A percentile compares a stretch with the other conserved stretches of the same genome.
Evolutionary conservation across 2,888 invertebrate species (phyloP).

Genomic region (Willowsia nigromaculata): DNA sequence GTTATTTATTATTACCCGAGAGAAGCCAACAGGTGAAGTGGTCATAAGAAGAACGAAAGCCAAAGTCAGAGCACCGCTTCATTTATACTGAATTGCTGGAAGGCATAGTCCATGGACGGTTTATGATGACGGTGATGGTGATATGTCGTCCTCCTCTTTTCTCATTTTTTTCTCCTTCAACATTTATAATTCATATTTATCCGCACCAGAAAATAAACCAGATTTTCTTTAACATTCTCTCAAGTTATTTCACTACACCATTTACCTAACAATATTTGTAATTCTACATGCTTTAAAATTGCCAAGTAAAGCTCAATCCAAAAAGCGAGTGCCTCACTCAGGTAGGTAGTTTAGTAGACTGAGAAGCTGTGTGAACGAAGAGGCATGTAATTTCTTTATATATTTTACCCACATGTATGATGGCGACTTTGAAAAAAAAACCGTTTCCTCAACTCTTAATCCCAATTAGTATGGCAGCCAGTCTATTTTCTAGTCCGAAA

Average conservation of each 20-base stretch:
- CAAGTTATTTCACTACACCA: not conserved
- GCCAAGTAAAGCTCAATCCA: too few species aligned
- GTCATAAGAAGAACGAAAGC: slow-evolving; percentile 33
- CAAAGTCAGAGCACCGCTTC: slow-evolving; percentile 12
- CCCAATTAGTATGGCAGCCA: too few species aligned
- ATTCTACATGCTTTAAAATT: too few species aligned
- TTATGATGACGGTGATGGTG: slow-evolving; percentile 26
- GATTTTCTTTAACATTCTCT: slow-evolving; percentile 6
- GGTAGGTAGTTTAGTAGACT: too few species aligned
- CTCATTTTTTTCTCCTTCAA: not conserved
- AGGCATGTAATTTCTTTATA: too few species aligned
- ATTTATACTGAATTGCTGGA: slow-evolving; percentile 55
- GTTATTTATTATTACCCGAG: slow-evolving; percentile 1
- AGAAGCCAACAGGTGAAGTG: not conserved
- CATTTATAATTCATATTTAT: not conserved
- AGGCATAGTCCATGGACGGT: slow-evolving; percentile 62
- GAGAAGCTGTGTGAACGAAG: too few species aligned
- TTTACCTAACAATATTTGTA: not conserved
- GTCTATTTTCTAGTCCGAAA: too few species aligned
- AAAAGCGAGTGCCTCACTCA: too few species aligned
- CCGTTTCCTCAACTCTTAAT: too few species aligned
- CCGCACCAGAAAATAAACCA: slow-evolving; percentile 40
- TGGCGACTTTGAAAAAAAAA: too few species aligned
- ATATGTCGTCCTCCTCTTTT: slow-evolving; percentile 48
- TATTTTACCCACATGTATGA: too few species aligned